These are phyloP conservation scores for Subacronicta megacephala DNA, from an alignment of 2,888 invertebrate genomes.

Conservation along the genomic window DNA sequence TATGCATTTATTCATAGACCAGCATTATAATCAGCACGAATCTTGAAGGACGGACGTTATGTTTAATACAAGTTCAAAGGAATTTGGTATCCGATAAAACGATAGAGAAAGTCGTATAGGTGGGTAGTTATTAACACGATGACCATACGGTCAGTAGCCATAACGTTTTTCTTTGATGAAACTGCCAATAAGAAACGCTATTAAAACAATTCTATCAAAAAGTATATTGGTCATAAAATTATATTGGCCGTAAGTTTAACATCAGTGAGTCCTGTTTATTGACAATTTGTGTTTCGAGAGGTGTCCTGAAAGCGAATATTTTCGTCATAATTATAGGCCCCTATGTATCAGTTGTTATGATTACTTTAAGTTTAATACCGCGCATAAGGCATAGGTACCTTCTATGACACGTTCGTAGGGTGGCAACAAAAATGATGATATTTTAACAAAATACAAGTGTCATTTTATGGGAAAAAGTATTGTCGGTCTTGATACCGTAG, in stretches of 20 bases:
- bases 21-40: slow-evolving; percentile 1
- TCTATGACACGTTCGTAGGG: background rate
- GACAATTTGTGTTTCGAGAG: slow-evolving; percentile 37
- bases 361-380: background rate
- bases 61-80: slow-evolving; percentile 25
- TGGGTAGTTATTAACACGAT: slow-evolving; percentile 43
- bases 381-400: background rate
- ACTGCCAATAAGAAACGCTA: slow-evolving; percentile 54
- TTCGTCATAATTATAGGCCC: background rate
- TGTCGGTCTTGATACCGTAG: background rate
- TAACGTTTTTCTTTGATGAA: slow-evolving; percentile 27
- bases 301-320: slow-evolving; percentile 15
- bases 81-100: slow-evolving; percentile 32
- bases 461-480: background rate
- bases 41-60: slow-evolving; percentile 9
- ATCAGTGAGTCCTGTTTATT: slow-evolving; percentile 52
- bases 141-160: slow-evolving; percentile 23
- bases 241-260: slow-evolving; percentile 57
- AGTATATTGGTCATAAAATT: slow-evolving; percentile 57
- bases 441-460: background rate
- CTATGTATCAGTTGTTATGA: background rate
- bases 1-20: slow-evolving; percentile 3
- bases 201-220: slow-evolving; percentile 62
- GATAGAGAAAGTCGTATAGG: slow-evolving; percentile 40
- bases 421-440: too few species aligned